Evolutionary conservation across 2,888 invertebrate genomes (phyloP), one percentile per base, ranked within the genome.

Genomic region (Dasypogon diadema): DNA sequence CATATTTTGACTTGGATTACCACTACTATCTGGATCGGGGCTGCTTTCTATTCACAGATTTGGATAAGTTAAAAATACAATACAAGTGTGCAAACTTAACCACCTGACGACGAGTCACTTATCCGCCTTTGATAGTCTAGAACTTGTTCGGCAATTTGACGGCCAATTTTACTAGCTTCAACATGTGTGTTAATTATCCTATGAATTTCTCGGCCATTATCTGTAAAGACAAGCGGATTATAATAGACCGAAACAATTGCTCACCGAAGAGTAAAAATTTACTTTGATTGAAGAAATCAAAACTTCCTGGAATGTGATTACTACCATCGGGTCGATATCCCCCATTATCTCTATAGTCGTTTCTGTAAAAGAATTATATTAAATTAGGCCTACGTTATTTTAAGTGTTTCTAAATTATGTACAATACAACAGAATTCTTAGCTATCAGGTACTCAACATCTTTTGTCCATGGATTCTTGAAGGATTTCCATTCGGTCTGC

Each of bases 381-480:
- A 16, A 12, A 3, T 60, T 16, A 74, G n/a, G 12, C 3, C 8
- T 21, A 18, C 21, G 34, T 4, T 12, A 46, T 10, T 8, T n/a
- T 24, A 12, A 22, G 2, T 10, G 16, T 56, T 16, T 5, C 3
- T 10, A 22, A 55, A 37, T 24, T 22, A 34, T 26, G n/a, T 83
- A 92, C 89, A 91, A 87, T 76, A 95, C 89, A 58, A 94, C 89
- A 0, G 91, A 92, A 87, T 97, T 96, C 84, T 94, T 95, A 0
- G 96, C 93, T 79, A 96, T 92, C 79, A 97, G 89, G 83, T 93
- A 95, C 83, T 98, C 97, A 78, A 96, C 92, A 82, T 97, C 97
- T 86, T 96, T 96, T 0, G 97, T 97, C 97, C 97, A 97, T 0
- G 98, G 98, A 87, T 97, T 97, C 81, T 91, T 91, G 84, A 98